These are phyloP conservation scores for Myrmecophaga tridactyla DNA, from an alignment of 2,113 vertebrate genomes.

Conservation along the genomic window DNA sequence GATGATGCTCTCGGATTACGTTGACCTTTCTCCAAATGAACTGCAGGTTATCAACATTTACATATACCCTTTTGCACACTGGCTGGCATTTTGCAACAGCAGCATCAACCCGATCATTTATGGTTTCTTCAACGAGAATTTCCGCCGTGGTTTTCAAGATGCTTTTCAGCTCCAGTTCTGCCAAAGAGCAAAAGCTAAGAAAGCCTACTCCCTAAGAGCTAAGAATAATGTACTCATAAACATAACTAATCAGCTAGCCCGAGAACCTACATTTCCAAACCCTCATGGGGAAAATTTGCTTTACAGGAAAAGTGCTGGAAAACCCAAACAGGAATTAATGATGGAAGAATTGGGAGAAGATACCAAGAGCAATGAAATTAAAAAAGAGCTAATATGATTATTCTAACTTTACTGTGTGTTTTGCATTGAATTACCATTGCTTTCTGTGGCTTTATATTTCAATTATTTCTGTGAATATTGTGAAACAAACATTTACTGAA, in stretches of 20 bases:
- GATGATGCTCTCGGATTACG: slow-evolving; percentile 95
- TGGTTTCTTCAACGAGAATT: slow-evolving; percentile 94
- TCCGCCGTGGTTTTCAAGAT: slow-evolving; percentile 89
- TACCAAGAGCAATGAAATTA: slow-evolving; percentile 77
- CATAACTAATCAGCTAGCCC: slow-evolving; percentile 51
- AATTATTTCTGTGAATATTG: neutral
- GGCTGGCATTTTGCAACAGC: slow-evolving; percentile 96
- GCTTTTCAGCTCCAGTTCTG: slow-evolving; percentile 89
- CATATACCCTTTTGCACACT: slow-evolving; percentile 94
- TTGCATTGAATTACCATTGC: neutral
- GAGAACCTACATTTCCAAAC: neutral
- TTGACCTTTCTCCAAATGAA: slow-evolving; percentile 85
- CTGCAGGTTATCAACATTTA: slow-evolving; percentile 91
- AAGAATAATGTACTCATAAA: slow-evolving; percentile 85
- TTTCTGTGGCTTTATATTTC: neutral
- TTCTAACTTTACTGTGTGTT: neutral
- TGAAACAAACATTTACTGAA: neutral
- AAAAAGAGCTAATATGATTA: slow-evolving; percentile 38
- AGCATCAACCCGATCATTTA: slow-evolving; percentile 95
- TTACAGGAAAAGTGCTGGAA: slow-evolving; percentile 72
- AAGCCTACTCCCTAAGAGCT: slow-evolving; percentile 79
- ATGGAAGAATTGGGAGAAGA: slow-evolving; percentile 86
- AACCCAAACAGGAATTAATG: slow-evolving; percentile 83
- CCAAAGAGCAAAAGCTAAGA: slow-evolving; percentile 72
- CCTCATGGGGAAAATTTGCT: neutral